Conservation (phyloP, 2,797 vertebrate species). For the Notoglanidium macrostoma region DNA sequence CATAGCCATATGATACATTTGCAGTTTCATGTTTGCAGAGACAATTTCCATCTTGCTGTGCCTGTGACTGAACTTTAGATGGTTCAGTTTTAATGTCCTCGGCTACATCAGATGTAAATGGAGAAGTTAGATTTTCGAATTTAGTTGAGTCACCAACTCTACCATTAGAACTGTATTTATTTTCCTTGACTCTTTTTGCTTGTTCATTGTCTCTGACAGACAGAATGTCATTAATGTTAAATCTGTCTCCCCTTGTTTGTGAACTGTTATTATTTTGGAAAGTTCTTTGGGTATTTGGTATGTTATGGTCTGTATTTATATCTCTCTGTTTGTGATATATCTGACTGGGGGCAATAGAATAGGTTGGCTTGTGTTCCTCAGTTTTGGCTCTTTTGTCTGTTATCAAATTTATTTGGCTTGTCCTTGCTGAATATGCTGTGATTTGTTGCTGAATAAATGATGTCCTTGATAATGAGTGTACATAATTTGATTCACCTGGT, state of each 20-base stretch:
- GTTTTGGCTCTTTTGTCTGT: conserved; percentile 44
- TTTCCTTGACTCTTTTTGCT: conserved; percentile 52
- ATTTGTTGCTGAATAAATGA: conserved; percentile 52
- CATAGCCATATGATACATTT: conserved; percentile 26
- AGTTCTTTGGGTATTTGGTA: conserved; percentile 30
- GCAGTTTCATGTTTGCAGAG: conserved; percentile 51
- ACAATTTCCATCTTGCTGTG: conserved; percentile 38
- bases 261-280: conserved; percentile 46
- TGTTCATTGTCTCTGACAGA: conserved; percentile 55
- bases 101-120: conserved; percentile 41
- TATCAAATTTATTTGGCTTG: conserved; percentile 60
- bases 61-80: conserved; percentile 48
- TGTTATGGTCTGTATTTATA: conserved; percentile 54
- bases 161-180: conserved; percentile 42
- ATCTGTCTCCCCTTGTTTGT: conserved; percentile 51
- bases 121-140: conserved; percentile 65
- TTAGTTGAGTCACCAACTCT: conserved; percentile 64
- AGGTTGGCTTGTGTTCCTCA: neutral
- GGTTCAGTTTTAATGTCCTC: conserved; percentile 46
- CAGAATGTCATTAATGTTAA: conserved; percentile 56
- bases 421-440: conserved; percentile 39
- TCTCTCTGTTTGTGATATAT: conserved; percentile 55
- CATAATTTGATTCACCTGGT: conserved; percentile 65
- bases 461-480: conserved; percentile 61
- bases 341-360: neutral